Conservation (phyloP, 2,113 vertebrate genomes). For the Perca schrenkii region DNA sequence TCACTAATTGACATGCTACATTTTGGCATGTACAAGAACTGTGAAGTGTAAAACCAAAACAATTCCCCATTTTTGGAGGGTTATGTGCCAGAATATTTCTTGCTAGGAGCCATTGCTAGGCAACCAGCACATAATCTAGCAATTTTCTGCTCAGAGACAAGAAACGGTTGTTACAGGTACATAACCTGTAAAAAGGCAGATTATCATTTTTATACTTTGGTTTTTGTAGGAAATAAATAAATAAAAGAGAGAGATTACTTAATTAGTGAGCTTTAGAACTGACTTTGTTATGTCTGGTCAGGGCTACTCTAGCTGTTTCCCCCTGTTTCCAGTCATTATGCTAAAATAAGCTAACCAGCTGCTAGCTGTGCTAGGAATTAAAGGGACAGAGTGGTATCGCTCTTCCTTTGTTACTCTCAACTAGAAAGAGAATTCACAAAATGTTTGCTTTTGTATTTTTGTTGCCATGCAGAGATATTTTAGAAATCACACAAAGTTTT, state of each 20-base stretch:
- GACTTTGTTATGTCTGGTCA: neutral
- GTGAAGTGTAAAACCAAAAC: neutral
- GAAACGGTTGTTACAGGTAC: neutral
- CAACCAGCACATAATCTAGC: neutral
- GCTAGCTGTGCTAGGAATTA: neutral
- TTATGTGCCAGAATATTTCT: neutral
- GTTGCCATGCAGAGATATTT: neutral
- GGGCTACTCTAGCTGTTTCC: neutral
- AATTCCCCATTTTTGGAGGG: neutral
- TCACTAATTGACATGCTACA: neutral
- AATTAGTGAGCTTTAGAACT: neutral
- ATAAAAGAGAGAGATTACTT: neutral
- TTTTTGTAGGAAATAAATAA: neutral
- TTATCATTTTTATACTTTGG: neutral
- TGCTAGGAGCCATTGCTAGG: neutral
- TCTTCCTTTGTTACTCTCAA: neutral
- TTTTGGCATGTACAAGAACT: neutral
- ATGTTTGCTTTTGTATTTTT: neutral
- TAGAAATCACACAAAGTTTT: neutral
- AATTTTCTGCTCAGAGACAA: neutral
- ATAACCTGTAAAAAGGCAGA: neutral
- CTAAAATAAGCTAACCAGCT: conserved; percentile 11
- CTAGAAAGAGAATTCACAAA: neutral
- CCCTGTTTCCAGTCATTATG: neutral
- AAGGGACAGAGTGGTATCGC: neutral